Evolutionary conservation across 2,888 invertebrate species (phyloP).

Genomic region (Anorthoa munda): DNA sequence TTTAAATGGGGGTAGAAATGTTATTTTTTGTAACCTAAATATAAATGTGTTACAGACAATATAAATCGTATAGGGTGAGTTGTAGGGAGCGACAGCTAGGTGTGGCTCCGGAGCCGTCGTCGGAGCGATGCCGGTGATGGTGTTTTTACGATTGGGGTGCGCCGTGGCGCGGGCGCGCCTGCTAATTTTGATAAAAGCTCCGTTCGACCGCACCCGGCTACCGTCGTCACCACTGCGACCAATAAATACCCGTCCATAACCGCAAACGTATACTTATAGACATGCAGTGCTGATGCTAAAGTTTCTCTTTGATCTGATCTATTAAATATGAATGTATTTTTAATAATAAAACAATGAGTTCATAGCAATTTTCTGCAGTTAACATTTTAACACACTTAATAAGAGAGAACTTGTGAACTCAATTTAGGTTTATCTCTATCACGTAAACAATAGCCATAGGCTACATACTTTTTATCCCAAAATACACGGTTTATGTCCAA

Average conservation of each 20-base stretch:
- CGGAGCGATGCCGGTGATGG: conserved; percentile 85
- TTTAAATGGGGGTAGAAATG: conserved; percentile 54
- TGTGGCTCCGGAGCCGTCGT: conserved; percentile 83
- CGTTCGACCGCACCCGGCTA: conserved; percentile 86
- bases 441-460: no score
- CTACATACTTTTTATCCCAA: no score
- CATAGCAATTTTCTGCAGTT: not conserved
- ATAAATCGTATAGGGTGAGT: conserved; percentile 75
- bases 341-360: not conserved
- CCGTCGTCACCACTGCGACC: conserved; percentile 78
- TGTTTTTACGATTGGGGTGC: conserved; percentile 90
- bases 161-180: conserved; percentile 85
- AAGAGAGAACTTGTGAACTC: not conserved
- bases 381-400: not conserved
- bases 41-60: conserved; percentile 57
- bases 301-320: conserved; percentile 17
- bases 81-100: conserved; percentile 85
- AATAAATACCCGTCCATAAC: conserved; percentile 75
- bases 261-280: conserved; percentile 43
- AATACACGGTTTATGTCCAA: no score
- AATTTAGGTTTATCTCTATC: no score
- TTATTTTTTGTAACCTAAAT: conserved; percentile 45
- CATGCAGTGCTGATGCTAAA: conserved; percentile 21
- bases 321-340: conserved; percentile 11
- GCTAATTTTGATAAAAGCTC: conserved; percentile 91